These are phyloP conservation scores for Cyphomyrus discorhynchus DNA, from an alignment of 2,113 vertebrate genomes.

Conservation along the genomic window DNA sequence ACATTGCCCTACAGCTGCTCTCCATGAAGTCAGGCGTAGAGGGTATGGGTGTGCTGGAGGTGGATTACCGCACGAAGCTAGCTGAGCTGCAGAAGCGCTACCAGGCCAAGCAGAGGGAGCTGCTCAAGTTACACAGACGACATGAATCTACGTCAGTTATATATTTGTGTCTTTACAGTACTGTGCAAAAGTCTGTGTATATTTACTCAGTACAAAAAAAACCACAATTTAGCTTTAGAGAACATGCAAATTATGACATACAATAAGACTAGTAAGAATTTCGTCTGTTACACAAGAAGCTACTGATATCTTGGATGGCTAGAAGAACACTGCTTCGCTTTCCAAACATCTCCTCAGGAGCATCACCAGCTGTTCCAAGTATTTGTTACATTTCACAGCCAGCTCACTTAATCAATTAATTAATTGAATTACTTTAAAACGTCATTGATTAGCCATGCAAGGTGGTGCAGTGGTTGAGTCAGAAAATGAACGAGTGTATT, in stretches of 20 bases:
- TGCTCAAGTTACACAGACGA: constrained; percentile 83
- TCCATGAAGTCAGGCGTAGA: constrained; percentile 79
- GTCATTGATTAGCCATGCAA: neutral
- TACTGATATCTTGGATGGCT: neutral
- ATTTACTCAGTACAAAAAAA: neutral
- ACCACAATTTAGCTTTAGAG: neutral
- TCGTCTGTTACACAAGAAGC: neutral
- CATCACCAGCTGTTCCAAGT: too few relatives aligned
- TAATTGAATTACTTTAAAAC: neutral
- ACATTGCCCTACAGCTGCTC: constrained; percentile 62
- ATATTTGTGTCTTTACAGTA: neutral
- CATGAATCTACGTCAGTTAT: constrained; percentile 79
- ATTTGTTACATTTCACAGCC: too few relatives aligned
- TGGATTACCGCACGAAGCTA: constrained; percentile 84
- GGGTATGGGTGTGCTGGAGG: constrained; percentile 77
- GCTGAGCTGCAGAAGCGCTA: constrained; percentile 87
- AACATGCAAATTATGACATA: neutral
- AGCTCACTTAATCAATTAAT: neutral
- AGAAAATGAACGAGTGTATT: neutral
- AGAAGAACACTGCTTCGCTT: neutral
- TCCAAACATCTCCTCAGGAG: neutral
- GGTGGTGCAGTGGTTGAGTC: neutral
- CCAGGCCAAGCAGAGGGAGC: constrained; percentile 89
- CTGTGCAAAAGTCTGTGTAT: neutral
- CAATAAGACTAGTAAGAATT: neutral